These are phyloP conservation scores for Trematocara unimaculatum DNA, from an alignment of 2,113 vertebrate species.

Conservation along the genomic window DNA sequence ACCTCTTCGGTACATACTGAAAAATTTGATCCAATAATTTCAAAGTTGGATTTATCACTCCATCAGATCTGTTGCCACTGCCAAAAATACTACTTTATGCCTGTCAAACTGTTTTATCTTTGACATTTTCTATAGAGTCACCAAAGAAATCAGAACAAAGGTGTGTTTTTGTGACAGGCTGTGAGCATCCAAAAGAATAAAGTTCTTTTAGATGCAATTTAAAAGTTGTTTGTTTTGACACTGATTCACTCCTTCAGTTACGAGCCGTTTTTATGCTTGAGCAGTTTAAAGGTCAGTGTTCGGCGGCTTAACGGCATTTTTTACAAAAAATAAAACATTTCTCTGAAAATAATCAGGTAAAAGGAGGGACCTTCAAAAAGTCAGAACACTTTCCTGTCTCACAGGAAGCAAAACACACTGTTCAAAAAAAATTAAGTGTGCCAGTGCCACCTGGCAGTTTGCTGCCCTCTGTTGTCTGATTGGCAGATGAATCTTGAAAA, in stretches of 20 bases:
- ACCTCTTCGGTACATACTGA: background rate
- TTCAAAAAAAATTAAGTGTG: background rate
- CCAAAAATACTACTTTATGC: background rate
- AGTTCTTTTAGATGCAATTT: background rate
- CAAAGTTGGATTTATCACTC: background rate
- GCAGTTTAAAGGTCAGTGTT: background rate
- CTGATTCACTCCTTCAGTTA: background rate
- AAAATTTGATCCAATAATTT: rapidly evolving
- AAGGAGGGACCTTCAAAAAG: background rate
- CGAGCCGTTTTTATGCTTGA: background rate
- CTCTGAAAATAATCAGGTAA: rapidly evolving
- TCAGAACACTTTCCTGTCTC: background rate
- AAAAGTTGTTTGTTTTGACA: background rate
- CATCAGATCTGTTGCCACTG: background rate
- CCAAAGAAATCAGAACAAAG: background rate
- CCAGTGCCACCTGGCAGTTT: rapidly evolving
- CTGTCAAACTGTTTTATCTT: background rate
- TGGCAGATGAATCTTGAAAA: background rate
- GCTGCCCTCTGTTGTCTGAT: background rate
- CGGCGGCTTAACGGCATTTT: rapidly evolving
- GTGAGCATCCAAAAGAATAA: rapidly evolving
- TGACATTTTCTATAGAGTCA: background rate
- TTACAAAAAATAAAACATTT: background rate
- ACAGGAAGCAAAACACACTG: background rate
- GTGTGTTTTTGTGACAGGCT: background rate